Base-by-base conservation (phyloP, 2,113 vertebrate species). In the Zosterops hypoxanthus region DNA sequence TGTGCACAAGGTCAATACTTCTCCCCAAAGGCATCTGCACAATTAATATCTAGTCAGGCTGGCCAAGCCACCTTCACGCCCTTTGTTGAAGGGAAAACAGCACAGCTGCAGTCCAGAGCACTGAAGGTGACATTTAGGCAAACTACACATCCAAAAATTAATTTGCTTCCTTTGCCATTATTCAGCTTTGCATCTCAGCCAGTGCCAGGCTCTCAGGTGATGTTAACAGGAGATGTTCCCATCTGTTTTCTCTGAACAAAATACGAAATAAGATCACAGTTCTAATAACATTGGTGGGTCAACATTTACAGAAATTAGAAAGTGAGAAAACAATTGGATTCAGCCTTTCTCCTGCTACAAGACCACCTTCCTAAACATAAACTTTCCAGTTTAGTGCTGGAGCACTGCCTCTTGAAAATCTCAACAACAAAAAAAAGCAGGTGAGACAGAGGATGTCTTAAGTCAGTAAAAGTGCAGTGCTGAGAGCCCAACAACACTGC, bases 161-260 rank as follows among this genome's bases (percentile, higher is more conserved):
- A 17, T 12, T 18, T 44, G 31, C 52, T 86, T 85, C 64, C 55
- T 77, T 75, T 56, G 52, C 46, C 46, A 42, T 80, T 72, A 66
- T 34, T 69, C 55, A 73, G 22, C 72, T 88, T 49, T 71, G 53
- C 44, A 53, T 80, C 24, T 63, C 72, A 18, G 53, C 14, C 53
- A 69, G 17, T 20, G 34, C 33, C 68, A 89, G 28, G 46, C 31
- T 68, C 69, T 53, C 80, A 14, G 66, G 59, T 59, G 50, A 69
- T 25, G 14, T 6, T 78, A 81, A 46, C 0, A 0, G 33, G 44
- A 92, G 31, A 82, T 25, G 60, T 1, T 68, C 0, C 0, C 28
- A 44, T 10, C 18, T 12, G 7, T 41, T 81, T 75, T 49, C 36
- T 77, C 59, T 57, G 78, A 60, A 29, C 3, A 6, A 76, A 76